phyloP scores from a whole-genome alignment of 2,113 vertebrate species.

The Cryptomyrus ogoouensis region DNA sequence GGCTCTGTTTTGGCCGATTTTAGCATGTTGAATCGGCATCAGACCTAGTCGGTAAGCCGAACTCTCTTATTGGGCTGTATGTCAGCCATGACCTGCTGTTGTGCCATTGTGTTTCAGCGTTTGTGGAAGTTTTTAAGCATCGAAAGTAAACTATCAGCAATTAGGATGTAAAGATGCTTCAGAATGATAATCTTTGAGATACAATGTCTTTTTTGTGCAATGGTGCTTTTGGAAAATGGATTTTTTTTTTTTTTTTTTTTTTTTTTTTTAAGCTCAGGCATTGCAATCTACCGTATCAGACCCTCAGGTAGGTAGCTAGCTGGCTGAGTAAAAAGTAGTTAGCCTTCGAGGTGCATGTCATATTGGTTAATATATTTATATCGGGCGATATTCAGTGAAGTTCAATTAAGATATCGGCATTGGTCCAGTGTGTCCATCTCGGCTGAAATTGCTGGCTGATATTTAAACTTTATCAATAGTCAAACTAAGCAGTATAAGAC shows the following conservation, averaged over 20 bases:
- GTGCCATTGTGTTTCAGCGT: background rate
- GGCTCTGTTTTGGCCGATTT: background rate
- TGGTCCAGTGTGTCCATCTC: background rate
- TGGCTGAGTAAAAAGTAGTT: background rate
- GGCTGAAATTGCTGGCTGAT: background rate
- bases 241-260: background rate
- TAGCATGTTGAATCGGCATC: background rate
- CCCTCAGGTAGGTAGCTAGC: background rate
- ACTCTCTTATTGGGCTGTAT: background rate
- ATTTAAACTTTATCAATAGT: background rate
- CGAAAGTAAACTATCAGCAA: background rate
- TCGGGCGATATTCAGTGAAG: background rate
- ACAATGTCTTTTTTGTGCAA: background rate
- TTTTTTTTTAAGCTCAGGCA: background rate
- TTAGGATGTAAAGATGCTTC: background rate
- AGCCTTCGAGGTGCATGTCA: background rate
- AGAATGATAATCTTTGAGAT: background rate
- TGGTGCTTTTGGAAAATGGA: background rate
- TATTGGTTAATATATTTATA: background rate
- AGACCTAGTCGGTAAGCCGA: background rate
- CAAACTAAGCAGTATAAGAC: background rate
- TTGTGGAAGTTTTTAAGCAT: background rate
- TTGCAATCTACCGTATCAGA: background rate
- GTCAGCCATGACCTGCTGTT: background rate
- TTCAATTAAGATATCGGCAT: background rate